phyloP scores from a whole-genome alignment of 2,888 invertebrate species.

The Pammene fasciana region DNA sequence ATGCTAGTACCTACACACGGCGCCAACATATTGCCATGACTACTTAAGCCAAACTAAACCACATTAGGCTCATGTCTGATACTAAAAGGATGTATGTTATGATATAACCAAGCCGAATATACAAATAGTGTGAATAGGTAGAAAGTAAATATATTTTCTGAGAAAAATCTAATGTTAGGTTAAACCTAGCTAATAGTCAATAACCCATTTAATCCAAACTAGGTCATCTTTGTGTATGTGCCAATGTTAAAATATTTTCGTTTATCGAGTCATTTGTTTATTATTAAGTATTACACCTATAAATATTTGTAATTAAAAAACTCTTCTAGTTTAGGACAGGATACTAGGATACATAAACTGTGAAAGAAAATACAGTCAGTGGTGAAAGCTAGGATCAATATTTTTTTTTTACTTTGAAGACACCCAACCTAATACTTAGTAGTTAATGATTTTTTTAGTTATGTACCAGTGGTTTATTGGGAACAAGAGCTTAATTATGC shows the following conservation, averaged over 20 bases:
- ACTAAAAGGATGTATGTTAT: constrained; percentile 9
- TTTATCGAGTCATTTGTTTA: neutral
- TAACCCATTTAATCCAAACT: neutral
- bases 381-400: no score
- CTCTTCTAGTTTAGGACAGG: no score
- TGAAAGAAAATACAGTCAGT: no score
- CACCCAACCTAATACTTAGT: no score
- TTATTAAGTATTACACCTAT: no score
- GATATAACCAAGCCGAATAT: constrained; percentile 12
- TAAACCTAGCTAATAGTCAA: constrained; percentile 11
- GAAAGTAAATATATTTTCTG: neutral
- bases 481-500: neutral
- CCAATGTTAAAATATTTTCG: neutral
- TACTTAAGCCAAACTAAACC: constrained; percentile 51
- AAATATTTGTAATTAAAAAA: no score
- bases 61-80: constrained; percentile 15
- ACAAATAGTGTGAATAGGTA: neutral
- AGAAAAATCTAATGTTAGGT: constrained; percentile 10
- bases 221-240: constrained; percentile 10
- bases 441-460: no score
- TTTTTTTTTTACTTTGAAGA: no score
- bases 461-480: no score
- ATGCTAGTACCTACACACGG: constrained; percentile 17
- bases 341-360: no score
- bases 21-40: constrained; percentile 52